These are phyloP conservation scores for Lepidurus apus DNA, from an alignment of 1,140 invertebrate species.

Conservation along the genomic window DNA sequence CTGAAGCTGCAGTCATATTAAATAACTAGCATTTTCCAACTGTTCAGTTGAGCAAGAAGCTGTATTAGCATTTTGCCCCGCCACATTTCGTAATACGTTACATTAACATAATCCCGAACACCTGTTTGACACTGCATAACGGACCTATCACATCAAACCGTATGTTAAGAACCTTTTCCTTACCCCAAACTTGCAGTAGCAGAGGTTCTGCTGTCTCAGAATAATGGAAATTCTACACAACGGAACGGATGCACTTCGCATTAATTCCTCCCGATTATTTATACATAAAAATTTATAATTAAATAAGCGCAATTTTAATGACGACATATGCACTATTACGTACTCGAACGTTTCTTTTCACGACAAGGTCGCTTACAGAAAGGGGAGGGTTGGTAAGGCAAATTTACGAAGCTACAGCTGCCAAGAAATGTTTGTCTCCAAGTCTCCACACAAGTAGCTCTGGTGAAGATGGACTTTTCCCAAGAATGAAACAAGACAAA, in stretches of 20 bases:
- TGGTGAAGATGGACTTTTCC: neutral
- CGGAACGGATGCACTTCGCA: too few species aligned
- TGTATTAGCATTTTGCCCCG: neutral
- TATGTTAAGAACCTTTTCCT: neutral
- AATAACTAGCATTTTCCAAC: neutral
- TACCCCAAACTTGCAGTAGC: too few species aligned
- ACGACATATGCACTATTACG: neutral
- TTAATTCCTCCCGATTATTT: neutral
- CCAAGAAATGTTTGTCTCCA: slow-evolving; percentile 13
- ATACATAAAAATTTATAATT: neutral
- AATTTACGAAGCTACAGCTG: neutral
- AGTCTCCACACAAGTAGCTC: neutral
- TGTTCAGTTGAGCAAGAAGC: neutral
- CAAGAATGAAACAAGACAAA: neutral
- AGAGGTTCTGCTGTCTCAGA: too few species aligned
- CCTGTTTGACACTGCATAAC: neutral
- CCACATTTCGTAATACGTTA: neutral
- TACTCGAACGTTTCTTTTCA: neutral
- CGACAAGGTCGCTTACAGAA: neutral
- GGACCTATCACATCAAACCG: neutral
- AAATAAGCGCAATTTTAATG: neutral
- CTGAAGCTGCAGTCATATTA: too few species aligned
- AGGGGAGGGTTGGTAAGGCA: neutral
- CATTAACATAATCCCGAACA: slow-evolving; percentile 8
- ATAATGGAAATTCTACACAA: too few species aligned